phyloP scores from a whole-genome alignment of 2,113 vertebrate species.

The Capreolus pygargus region DNA sequence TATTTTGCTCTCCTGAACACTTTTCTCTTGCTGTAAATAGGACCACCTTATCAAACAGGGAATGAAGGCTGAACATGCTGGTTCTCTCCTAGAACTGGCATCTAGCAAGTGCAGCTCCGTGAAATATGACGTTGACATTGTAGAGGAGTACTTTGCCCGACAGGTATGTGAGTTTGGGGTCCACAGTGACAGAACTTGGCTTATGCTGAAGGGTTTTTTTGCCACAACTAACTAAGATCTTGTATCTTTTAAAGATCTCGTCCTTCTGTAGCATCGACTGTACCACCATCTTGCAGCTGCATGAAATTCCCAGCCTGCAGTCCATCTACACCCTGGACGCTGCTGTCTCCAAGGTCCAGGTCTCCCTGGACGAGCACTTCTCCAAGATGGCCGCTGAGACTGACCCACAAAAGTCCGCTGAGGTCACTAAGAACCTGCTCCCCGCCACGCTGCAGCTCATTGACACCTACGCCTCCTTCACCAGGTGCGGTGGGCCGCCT shows the following conservation, averaged over 20 bases:
- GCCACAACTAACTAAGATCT: constrained; percentile 19
- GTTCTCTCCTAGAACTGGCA: constrained; percentile 88
- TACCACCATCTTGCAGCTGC: constrained; percentile 89
- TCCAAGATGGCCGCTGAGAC: constrained; percentile 94
- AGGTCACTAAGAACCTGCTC: constrained; percentile 96
- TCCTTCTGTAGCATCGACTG: constrained; percentile 93
- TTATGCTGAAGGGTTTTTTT: not conserved
- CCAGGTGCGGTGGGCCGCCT: constrained; percentile 81
- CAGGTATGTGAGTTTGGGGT: constrained; percentile 83
- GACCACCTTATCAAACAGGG: constrained; percentile 95
- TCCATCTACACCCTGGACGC: constrained; percentile 96
- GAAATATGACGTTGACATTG: constrained; percentile 95
- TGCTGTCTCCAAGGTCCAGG: constrained; percentile 97
- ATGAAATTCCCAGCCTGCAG: constrained; percentile 94
- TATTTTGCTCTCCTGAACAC: not conserved
- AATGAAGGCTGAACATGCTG: constrained; percentile 93
- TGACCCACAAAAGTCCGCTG: constrained; percentile 91
- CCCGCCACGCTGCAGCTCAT: constrained; percentile 95
- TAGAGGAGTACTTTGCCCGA: constrained; percentile 96
- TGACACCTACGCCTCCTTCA: constrained; percentile 92
- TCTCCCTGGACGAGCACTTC: constrained; percentile 96
- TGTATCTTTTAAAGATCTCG: constrained; percentile 87
- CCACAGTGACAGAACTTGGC: not conserved
- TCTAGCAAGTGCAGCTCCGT: constrained; percentile 91
- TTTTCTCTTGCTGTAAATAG: constrained; percentile 75